These are phyloP conservation scores for Laticauda colubrina DNA, from an alignment of 2,113 vertebrate genomes.

Conservation along the genomic window DNA sequence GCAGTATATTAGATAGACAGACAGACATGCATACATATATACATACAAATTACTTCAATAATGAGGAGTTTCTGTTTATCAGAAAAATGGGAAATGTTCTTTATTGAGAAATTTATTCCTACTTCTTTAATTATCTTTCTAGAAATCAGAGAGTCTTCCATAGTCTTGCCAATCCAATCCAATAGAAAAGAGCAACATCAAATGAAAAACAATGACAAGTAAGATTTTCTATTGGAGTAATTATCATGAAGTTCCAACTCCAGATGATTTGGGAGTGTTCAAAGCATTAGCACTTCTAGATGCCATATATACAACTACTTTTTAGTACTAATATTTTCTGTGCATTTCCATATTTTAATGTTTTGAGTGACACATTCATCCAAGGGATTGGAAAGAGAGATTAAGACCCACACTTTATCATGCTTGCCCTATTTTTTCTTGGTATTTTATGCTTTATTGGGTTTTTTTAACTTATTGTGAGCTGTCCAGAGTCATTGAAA, in stretches of 20 bases:
- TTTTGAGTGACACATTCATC: slow-evolving; percentile 9
- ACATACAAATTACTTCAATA: no score
- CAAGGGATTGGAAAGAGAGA: not conserved
- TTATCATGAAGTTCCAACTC: not conserved
- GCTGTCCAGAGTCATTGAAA: not conserved
- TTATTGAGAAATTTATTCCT: not conserved
- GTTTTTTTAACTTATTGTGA: not conserved
- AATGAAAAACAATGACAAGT: slow-evolving; percentile 56
- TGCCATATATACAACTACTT: slow-evolving; percentile 35
- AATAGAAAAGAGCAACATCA: slow-evolving; percentile 59
- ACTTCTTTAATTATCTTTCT: slow-evolving; percentile 20
- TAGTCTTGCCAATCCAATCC: not conserved
- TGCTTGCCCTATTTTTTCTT: not conserved
- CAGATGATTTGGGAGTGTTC: not conserved
- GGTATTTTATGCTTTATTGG: not conserved
- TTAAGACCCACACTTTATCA: not conserved
- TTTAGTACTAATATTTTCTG: slow-evolving; percentile 21
- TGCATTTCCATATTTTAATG: slow-evolving; percentile 28
- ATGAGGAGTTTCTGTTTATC: not conserved
- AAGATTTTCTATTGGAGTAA: slow-evolving; percentile 41
- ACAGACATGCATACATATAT: no score
- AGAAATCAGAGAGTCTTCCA: slow-evolving; percentile 25
- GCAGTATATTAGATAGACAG: no score
- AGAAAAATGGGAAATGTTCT: not conserved
- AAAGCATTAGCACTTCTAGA: not conserved